Evolutionary conservation across 1,140 invertebrate species (phyloP).

Genomic region (Atopsyche davidsoni): DNA sequence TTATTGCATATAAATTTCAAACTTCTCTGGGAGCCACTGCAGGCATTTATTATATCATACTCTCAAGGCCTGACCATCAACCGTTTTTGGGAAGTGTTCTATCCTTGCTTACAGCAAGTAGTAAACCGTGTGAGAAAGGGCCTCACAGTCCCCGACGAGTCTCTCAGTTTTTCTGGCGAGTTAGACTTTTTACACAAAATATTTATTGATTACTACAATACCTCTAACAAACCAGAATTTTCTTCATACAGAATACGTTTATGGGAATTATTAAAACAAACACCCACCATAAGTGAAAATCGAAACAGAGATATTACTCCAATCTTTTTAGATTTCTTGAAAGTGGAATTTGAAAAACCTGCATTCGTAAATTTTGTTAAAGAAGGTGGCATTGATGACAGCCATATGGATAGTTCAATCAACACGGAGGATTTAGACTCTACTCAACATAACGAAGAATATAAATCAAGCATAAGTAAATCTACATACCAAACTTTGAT

Average conservation of each 20-base stretch:
- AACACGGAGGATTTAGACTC: conserved; percentile 32
- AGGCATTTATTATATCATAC: conserved; percentile 66
- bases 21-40: conserved; percentile 79
- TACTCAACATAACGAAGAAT: conserved; percentile 32
- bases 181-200: conserved; percentile 34
- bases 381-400: conserved; percentile 31
- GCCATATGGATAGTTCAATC: conserved; percentile 22
- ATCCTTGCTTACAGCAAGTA: conserved; percentile 51
- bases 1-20: conserved; percentile 82
- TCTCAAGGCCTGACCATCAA: conserved; percentile 57
- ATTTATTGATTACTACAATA: conserved; percentile 39
- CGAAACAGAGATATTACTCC: conserved; percentile 72
- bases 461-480: conserved; percentile 42
- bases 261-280: conserved; percentile 70
- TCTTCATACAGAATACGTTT: conserved; percentile 71
- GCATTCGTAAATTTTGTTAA: conserved; percentile 34
- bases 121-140: conserved; percentile 38
- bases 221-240: conserved; percentile 58
- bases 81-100: conserved; percentile 75
- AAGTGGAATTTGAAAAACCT: conserved; percentile 51
- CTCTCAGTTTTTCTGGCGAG: conserved; percentile 35
- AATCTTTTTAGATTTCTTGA: conserved; percentile 74
- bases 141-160: conserved; percentile 36
- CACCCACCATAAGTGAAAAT: conserved; percentile 66
- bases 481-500: conserved; percentile 59